Evolutionary conservation across 2,797 vertebrate species (phyloP).

Genomic region (Chiroxiphia lanceolata): DNA sequence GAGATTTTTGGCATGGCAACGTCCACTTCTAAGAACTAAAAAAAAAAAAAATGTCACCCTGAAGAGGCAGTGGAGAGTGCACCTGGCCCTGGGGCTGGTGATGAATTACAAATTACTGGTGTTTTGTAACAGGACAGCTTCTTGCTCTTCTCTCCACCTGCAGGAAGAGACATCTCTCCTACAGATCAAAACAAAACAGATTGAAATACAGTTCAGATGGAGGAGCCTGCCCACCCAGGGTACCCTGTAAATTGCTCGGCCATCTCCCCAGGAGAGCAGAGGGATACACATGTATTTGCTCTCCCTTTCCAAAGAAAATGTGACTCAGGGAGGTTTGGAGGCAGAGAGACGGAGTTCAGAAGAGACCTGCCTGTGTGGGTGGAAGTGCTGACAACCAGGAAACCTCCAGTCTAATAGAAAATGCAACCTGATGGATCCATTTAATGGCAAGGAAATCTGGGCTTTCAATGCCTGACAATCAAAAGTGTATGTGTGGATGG

Average conservation of each 20-base stretch:
- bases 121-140: slow-evolving; percentile 1
- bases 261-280: not conserved
- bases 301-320: not conserved
- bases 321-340: not conserved
- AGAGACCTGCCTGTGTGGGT: not conserved
- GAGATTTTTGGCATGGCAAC: not conserved
- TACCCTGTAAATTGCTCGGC: slow-evolving; percentile 2
- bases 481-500: not conserved
- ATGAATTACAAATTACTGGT: not conserved
- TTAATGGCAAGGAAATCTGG: not conserved
- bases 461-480: not conserved
- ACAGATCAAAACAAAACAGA: not conserved
- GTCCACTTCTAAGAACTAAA: not conserved
- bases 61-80: not conserved
- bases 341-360: not conserved
- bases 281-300: not conserved
- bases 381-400: not conserved
- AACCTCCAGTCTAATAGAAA: slow-evolving; percentile 27
- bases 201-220: not conserved
- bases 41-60: not conserved
- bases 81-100: not conserved
- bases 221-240: not conserved
- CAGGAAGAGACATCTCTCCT: not conserved
- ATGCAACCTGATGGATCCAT: not conserved
- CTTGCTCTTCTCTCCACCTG: not conserved